Evolutionary conservation across 2,113 vertebrate species (phyloP).

Genomic region (Corythornis vintsioides): DNA sequence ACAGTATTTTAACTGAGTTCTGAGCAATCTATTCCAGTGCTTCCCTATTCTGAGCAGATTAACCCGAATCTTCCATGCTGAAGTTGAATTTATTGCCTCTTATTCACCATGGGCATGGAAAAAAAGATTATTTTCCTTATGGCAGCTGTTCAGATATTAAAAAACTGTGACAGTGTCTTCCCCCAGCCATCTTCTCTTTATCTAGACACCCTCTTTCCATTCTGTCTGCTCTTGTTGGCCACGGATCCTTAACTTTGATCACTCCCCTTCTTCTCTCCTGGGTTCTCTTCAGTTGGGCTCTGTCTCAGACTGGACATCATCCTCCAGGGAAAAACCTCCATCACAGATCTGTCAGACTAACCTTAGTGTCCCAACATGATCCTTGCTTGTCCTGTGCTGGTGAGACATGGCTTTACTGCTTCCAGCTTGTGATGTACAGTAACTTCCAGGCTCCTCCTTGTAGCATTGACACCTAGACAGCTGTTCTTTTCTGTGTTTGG

Average conservation of each 20-base stretch:
- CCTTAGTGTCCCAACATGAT: neutral
- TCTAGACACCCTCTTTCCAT: neutral
- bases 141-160: neutral
- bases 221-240: neutral
- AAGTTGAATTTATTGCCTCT: conserved; percentile 13
- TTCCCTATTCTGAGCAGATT: conserved; percentile 40
- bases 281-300: neutral
- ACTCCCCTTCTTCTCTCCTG: neutral
- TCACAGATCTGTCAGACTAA: neutral
- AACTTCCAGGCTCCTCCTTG: neutral
- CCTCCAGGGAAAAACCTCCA: neutral
- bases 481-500: neutral
- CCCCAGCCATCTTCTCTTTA: neutral
- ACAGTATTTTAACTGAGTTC: neutral
- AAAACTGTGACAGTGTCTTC: neutral
- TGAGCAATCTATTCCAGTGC: neutral
- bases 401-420: neutral
- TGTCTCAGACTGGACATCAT: neutral
- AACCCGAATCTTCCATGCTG: conserved; percentile 4
- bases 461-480: neutral
- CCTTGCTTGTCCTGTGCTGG: neutral
- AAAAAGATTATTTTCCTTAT: conserved; percentile 23
- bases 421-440: neutral
- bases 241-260: neutral
- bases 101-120: conserved; percentile 10